Conservation (phyloP, 1,140 invertebrate genomes). For the Phocides pigmalion region DNA sequence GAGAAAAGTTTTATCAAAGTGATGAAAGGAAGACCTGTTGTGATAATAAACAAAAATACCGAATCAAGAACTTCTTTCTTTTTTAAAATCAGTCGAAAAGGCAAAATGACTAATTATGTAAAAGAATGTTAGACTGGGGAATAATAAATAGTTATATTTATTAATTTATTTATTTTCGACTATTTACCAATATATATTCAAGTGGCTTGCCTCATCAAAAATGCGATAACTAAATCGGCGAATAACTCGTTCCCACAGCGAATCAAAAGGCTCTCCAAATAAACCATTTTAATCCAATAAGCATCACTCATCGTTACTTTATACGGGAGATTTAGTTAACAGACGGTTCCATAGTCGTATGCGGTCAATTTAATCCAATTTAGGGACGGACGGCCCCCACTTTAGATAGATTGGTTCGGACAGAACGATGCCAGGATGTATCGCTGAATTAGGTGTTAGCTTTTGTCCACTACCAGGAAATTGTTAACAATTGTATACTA, state of each 20-base stretch:
- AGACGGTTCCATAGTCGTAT: conserved; percentile 47
- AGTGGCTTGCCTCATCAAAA: no score
- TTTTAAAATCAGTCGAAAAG: no score
- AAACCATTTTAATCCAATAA: conserved; percentile 40
- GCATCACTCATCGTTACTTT: conserved; percentile 56
- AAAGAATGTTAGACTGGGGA: no score
- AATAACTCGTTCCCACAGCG: conserved; percentile 22
- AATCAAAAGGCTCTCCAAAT: conserved; percentile 29
- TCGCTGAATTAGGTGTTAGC: conserved; percentile 47
- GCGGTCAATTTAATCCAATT: conserved; percentile 67
- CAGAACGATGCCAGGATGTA: conserved; percentile 42
- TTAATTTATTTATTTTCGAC: no score
- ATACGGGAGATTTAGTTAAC: conserved; percentile 48
- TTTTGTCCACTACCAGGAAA: conserved; percentile 24
- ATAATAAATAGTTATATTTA: no score
- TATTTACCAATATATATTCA: no score
- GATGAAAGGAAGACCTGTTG: no score
- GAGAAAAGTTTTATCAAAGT: no score
- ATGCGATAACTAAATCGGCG: not conserved
- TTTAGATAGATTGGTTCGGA: conserved; percentile 55
- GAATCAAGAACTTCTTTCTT: no score
- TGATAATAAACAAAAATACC: no score
- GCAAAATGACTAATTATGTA: no score
- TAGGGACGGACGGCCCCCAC: conserved; percentile 47
- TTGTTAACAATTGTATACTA: not conserved